Evolutionary conservation across 2,113 vertebrate genomes (phyloP), one percentile per base, ranked within the genome.

Genomic region (Rhabdomys dilectus): DNA sequence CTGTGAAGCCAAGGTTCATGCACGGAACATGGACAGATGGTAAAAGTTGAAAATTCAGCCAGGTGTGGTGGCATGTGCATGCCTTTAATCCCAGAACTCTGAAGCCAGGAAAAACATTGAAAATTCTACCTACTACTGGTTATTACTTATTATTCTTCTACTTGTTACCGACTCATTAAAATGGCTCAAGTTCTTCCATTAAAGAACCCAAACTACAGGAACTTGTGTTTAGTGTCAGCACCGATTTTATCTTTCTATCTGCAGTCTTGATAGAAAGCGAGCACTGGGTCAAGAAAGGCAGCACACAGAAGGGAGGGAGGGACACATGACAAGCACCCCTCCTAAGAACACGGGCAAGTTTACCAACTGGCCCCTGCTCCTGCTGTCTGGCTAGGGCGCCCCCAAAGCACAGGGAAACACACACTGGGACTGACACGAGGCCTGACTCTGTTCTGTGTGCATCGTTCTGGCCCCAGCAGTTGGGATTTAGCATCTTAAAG

Each of bases 141-240:
- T 42, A 75, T 42, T 73, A 73, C n/a, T 9, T 39, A 73, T 22
- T 75, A 75, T 6, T 75, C 26, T 22, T 72, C 68, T 64, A 89
- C 31, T 85, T 70, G 19, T 39, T 70, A 95, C 13, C 76, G 75
- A 85, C 53, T 48, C 93, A 53, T 34, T 89, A 78, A 84, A 91
- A 73, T 45, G 36, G 91, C 10, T 89, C 66, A 45, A 77, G 51
- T 70, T 89, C 77, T 91, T 77, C 60, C 66, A 84, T 24, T 80
- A 81, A 58, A 81, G 19, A 80, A 82, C 22, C 60, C 4, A 26
- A 48, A 34, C 29, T 31, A 75, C 3, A 22, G 39, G 22, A 91
- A 91, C 56, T 64, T 70, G 31, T 93, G 84, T 68, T 91, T 76
- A 86, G 51, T 53, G 91, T 92, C 85, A 84, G 48, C 7, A 56